Conservation (phyloP, 2,888 invertebrate species). For the Acronicta leporina region DNA sequence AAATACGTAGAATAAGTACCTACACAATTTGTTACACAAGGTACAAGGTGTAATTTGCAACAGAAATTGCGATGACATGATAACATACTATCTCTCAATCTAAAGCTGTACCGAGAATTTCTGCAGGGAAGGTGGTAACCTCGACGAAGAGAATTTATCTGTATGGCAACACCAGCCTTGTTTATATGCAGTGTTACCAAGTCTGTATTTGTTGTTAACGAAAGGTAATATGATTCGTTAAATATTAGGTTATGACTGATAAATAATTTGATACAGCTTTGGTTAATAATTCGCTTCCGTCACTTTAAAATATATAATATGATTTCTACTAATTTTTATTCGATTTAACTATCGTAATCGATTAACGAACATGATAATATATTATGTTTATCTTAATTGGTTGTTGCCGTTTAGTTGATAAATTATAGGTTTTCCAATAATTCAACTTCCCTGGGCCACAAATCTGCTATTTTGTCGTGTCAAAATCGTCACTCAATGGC, state of each 20-base stretch:
- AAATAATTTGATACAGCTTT: no score
- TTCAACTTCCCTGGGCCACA: not conserved
- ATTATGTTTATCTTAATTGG: not conserved
- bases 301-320: no score
- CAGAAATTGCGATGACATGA: constrained; percentile 38
- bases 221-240: not conserved
- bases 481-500: no score
- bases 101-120: constrained; percentile 30
- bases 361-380: no score
- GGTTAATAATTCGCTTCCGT: no score
- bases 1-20: not conserved
- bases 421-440: not conserved
- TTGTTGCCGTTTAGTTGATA: not conserved
- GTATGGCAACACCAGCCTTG: constrained; percentile 7
- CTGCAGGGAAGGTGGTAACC: constrained; percentile 27
- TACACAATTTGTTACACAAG: constrained; percentile 25
- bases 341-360: no score
- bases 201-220: not conserved
- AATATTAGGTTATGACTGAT: no score
- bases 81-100: constrained; percentile 43
- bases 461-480: no score
- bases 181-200: not conserved
- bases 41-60: constrained; percentile 40
- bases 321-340: no score
- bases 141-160: constrained; percentile 19